A percentile compares a stretch with the other conserved stretches of the same genome.
Conservation (phyloP, 1,140 invertebrate genomes). For the Trinorchestia longiramus region DNA sequence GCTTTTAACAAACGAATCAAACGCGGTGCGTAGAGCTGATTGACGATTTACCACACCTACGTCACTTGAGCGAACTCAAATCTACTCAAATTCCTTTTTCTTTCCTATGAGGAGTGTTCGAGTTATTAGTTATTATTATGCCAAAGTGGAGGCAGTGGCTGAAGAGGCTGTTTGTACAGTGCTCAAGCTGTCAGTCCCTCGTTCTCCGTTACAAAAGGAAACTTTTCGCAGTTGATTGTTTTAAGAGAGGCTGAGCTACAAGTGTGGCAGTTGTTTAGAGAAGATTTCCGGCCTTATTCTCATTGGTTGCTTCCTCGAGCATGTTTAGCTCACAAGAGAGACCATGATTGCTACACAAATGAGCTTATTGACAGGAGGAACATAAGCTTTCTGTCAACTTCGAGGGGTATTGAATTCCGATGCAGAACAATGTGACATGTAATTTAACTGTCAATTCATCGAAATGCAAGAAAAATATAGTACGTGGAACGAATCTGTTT, state of each 20-base stretch:
- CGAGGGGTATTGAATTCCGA: neutral
- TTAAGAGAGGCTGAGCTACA: neutral
- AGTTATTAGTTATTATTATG: constrained; percentile 11
- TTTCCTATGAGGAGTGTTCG: neutral
- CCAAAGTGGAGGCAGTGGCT: neutral
- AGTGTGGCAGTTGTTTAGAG: neutral
- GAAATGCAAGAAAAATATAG: no score
- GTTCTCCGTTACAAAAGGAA: constrained; percentile 7
- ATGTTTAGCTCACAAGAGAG: neutral
- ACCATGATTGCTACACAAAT: neutral
- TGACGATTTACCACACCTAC: no score
- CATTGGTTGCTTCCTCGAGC: neutral
- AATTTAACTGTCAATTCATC: no score
- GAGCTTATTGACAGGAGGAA: neutral
- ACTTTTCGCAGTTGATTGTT: neutral
- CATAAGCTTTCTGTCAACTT: neutral
- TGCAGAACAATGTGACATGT: no score
- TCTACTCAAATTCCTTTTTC: neutral
- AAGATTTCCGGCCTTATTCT: neutral
- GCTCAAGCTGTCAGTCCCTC: neutral
- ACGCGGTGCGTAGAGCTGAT: neutral
- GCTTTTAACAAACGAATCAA: neutral
- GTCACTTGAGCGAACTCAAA: neutral
- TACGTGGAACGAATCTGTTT: no score
- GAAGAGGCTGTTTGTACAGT: constrained; percentile 6